Evolutionary conservation across 2,797 vertebrate species (phyloP).

Genomic region (Sphenodon punctatus): DNA sequence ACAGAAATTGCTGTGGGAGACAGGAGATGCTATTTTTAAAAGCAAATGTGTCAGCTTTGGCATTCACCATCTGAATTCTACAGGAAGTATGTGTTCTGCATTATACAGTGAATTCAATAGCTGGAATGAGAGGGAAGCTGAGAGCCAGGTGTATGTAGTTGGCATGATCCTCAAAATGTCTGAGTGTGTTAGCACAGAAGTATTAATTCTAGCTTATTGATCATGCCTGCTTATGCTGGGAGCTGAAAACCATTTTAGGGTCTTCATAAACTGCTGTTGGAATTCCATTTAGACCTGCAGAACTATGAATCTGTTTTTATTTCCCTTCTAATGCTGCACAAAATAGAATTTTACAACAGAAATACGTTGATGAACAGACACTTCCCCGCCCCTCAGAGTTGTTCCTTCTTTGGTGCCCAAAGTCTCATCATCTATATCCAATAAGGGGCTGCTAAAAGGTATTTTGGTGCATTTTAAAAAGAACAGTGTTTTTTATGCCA

Average conservation of each 20-base stretch:
- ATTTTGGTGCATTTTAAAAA: not conserved
- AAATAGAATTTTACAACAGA: not conserved
- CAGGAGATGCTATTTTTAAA: conserved; percentile 31
- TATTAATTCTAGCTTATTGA: not conserved
- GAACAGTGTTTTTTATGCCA: too few relatives aligned
- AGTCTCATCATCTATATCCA: not conserved
- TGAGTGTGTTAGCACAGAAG: not conserved
- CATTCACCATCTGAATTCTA: conserved; percentile 5
- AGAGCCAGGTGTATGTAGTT: conserved; percentile 41
- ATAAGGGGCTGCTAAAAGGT: not conserved
- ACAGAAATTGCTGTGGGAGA: conserved; percentile 19
- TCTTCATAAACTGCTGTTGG: not conserved
- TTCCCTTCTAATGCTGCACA: not conserved
- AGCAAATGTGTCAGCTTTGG: conserved; percentile 12
- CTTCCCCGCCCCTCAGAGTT: too few relatives aligned
- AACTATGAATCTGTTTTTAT: not conserved
- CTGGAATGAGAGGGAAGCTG: conserved; percentile 22
- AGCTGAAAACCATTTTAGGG: not conserved
- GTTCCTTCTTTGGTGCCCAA: not conserved
- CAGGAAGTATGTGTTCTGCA: conserved; percentile 23
- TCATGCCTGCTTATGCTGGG: conserved; percentile 3
- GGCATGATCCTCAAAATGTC: conserved; percentile 13
- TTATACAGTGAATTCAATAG: conserved; percentile 18
- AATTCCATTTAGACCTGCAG: not conserved
- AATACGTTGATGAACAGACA: too few relatives aligned